Percentiles rank a stretch among this genome's conserved stretches.
Evolutionary conservation across 30 jellyfish, hydroid and myxozoan species (phyloP).

Genomic region (Mastigias papua): DNA sequence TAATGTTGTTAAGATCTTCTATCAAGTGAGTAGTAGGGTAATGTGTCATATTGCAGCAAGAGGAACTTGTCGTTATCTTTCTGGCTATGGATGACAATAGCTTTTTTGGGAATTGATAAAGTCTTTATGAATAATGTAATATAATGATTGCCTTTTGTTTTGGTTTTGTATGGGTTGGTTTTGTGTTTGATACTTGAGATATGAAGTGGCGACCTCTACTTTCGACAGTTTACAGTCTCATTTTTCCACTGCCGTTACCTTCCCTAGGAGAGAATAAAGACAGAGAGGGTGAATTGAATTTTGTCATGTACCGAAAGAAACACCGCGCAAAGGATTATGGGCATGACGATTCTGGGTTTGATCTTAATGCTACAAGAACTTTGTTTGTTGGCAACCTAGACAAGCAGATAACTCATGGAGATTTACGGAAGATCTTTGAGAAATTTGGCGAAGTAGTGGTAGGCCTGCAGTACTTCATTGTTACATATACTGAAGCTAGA

Average conservation of each 20-base stretch:
- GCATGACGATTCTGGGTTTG: conserved; percentile 85
- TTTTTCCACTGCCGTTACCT: neutral
- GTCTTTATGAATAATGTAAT: too few relatives aligned
- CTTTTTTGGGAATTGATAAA: too few relatives aligned
- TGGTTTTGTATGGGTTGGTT: too few relatives aligned
- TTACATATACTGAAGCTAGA: neutral
- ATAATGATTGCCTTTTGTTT: too few relatives aligned
- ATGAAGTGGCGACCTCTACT: too few relatives aligned
- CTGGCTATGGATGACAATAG: too few relatives aligned
- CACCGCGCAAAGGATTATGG: conserved; percentile 66
- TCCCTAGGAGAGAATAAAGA: conserved; percentile 75
- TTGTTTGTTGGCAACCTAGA: conserved; percentile 99
- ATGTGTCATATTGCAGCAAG: too few relatives aligned
- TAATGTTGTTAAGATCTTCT: too few relatives aligned
- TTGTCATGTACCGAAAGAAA: conserved; percentile 49
- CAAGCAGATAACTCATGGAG: conserved; percentile 91
- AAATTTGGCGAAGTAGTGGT: conserved; percentile 98
- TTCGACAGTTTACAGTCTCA: neutral
- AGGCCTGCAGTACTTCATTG: conserved; percentile 18
- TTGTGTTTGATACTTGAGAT: too few relatives aligned
- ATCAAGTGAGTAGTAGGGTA: too few relatives aligned
- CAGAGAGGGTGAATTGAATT: conserved; percentile 72
- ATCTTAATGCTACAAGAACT: conserved; percentile 98
- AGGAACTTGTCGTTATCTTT: too few relatives aligned
- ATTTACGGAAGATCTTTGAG: conserved; percentile 85